Evolutionary conservation across 2,888 invertebrate species (phyloP), one percentile per base, ranked within the genome.

Genomic region (Calameuta idolon): DNA sequence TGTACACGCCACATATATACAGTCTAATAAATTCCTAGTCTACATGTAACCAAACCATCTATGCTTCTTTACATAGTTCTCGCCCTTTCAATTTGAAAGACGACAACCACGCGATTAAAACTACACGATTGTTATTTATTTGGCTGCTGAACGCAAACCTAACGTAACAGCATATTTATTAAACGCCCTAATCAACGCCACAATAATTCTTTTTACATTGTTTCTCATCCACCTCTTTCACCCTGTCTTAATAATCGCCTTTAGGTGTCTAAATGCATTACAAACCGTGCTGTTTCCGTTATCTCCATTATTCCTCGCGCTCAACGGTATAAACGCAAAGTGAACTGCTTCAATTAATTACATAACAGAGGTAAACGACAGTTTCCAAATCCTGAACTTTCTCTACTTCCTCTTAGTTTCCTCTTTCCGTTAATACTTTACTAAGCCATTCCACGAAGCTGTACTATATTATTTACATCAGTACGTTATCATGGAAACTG

Each of bases 1-100:
- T 83, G 80, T 83, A 83, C 82, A 85, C 74, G 74, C 81, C 82
- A 83, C 81, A 82, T 83, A 83, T 80, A 84, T 83, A 83, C 81
- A 83, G 79, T 83, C 81, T 82, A 83, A 82, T 84, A 78, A 84
- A 83, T 77, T 79, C 55, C 55, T 55, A 55, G 23, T 55, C 55
- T 55, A 55, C 55, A 23, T 9, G 55, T 55, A 55, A 55, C 55
- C 55, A 55, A 55, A 55, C 55, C 55, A 55, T 55, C 68, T 69
- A 75, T 77, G 37, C 77, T 69, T 77, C 71, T 77, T 75, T 69
- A 73, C 23, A 31, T 23, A 69, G 69, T 12, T 71, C 3, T 23
- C 12, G 31, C 12, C 12, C 34, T 71, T 34, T 71, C 71, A 71
- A 31, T 31, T 34, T 12, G 23, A 71, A 71, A 71, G 71, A 4